Conservation (phyloP, 2,888 invertebrate species). For the Aleiodes leptofemur region DNA sequence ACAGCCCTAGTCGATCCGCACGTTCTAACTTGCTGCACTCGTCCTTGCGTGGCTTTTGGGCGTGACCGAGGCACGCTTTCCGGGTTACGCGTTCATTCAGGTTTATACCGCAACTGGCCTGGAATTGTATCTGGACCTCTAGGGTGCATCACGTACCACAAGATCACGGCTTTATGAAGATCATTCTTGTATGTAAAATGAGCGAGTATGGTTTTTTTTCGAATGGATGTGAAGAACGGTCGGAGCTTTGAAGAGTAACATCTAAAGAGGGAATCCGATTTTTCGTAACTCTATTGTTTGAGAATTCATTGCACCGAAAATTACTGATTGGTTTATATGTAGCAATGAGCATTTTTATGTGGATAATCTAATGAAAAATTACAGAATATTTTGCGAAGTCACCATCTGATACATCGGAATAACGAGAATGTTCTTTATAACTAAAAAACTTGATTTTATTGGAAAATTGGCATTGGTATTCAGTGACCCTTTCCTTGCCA, state of each 20-base stretch:
- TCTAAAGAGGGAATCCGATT: no score
- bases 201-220: neutral
- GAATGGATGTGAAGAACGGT: constrained; percentile 8
- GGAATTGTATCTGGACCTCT: constrained; percentile 25
- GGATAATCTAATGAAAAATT: no score
- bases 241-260: neutral
- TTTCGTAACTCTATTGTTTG: no score
- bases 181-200: neutral
- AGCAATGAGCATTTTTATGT: no score
- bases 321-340: no score
- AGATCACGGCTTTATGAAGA: constrained; percentile 29
- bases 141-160: constrained; percentile 25
- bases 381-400: no score
- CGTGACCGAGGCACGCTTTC: constrained; percentile 56
- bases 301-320: no score
- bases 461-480: no score
- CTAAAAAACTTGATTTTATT: no score
- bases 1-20: constrained; percentile 43
- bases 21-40: constrained; percentile 49
- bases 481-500: no score
- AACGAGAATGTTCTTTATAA: no score
- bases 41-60: constrained; percentile 52
- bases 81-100: constrained; percentile 57
- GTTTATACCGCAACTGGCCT: constrained; percentile 18
- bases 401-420: no score